Evolutionary conservation across 2,888 invertebrate genomes (phyloP), one percentile per base, ranked within the genome.

Genomic region (Mythimna loreyi): DNA sequence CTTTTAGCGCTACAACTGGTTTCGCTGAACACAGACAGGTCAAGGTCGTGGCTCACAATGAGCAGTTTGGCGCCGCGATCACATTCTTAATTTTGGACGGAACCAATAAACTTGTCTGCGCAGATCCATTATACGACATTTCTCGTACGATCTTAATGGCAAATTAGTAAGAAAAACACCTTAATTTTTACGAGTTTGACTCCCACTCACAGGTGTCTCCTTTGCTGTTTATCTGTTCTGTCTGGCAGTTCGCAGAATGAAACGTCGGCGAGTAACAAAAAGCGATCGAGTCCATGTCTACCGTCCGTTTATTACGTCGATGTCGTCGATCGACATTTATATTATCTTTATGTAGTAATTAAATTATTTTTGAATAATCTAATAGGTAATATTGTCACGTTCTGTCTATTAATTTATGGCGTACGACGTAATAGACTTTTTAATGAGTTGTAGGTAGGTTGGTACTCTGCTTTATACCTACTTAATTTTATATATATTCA

Each of bases 1-100:
- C 92, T 93, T 93, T 93, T 92, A 89, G 87, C 84, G 86, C 87
- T 85, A 90, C 87, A 91, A 92, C 94, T 89, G 91, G 94, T 94
- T 92, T 90, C 86, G 80, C 84, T 86, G 86, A 87, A 87, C 88
- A 86, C 91, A 89, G 90, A 77, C 92, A 82, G 93, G 94, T 94
- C 95, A 95, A 94, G 95, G 94, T 87, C 92, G 86, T 66, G 67
- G 82, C 84, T 81, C 84, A 89, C 89, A 91, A 92, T 92, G 94
- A 92, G 91, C 85, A 81, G 91, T 90, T 91, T 87, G 90, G 89
- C 90, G 92, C 87, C 89, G 85, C 82, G 80, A 89, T 84, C 90
- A 90, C 87, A 92, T 91, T 90, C 89, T 88, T 88, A 82, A 79
- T 87, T 84, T 85, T 84, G 84, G 85, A 81, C 88, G 82, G 85